Conservation (phyloP, 2,113 vertebrate species). For the Neotragus moschatus region DNA sequence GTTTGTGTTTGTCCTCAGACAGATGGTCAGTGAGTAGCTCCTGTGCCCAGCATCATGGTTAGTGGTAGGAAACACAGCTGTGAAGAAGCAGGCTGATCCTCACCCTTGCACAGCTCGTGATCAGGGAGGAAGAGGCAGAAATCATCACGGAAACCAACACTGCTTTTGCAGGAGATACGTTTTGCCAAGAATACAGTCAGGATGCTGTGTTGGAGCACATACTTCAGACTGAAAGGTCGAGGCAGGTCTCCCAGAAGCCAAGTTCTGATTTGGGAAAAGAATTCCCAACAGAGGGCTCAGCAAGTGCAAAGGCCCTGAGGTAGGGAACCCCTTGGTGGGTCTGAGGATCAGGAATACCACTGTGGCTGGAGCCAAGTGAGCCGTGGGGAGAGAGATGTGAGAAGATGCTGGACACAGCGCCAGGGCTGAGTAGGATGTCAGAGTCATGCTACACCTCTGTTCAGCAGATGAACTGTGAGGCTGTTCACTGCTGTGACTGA, state of each 20-base stretch:
- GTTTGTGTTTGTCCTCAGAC: background rate
- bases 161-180: background rate
- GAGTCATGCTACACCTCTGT: background rate
- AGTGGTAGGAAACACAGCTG: background rate
- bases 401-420: fast-evolving
- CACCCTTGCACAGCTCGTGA: background rate
- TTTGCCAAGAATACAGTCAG: background rate
- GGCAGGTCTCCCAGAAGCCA: background rate
- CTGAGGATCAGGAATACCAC: background rate
- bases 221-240: background rate
- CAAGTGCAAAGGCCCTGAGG: background rate
- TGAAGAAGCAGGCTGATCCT: background rate
- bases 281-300: background rate
- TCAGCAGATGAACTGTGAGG: background rate
- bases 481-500: background rate
- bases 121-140: background rate
- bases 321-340: background rate
- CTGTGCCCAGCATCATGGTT: background rate
- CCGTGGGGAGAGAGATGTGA: background rate
- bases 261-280: background rate
- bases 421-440: fast-evolving
- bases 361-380: background rate
- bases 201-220: background rate
- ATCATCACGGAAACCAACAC: background rate
- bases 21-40: background rate